Evolutionary conservation across 2,888 invertebrate genomes (phyloP).

Genomic region (Eristalinus aeneus): DNA sequence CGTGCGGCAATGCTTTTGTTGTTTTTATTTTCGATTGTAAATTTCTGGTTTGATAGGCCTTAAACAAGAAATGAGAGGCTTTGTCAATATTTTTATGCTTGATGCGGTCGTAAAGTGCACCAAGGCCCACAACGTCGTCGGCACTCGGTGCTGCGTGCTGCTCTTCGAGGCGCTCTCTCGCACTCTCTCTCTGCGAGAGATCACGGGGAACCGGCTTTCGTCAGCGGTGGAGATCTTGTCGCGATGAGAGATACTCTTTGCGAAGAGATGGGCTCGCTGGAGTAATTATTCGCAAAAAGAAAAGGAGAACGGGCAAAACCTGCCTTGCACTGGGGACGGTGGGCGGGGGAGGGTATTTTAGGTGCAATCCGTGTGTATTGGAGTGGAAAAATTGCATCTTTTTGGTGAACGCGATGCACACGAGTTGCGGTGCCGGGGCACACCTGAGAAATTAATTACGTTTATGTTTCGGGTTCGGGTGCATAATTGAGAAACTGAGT

Average conservation of each 20-base stretch:
- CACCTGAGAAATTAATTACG: conserved; percentile 50
- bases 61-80: conserved; percentile 64
- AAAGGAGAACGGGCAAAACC: conserved; percentile 3
- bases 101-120: conserved; percentile 63
- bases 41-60: conserved; percentile 67
- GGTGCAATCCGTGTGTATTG: conserved; percentile 50
- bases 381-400: conserved; percentile 39
- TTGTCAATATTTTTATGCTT: conserved; percentile 43
- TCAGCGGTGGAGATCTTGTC: not conserved
- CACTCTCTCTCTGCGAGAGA: not conserved
- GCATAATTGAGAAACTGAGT: conserved; percentile 34
- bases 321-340: conserved; percentile 10
- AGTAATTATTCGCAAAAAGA: conserved; percentile 27
- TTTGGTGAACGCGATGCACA: conserved; percentile 15
- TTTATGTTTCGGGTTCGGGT: conserved; percentile 14
- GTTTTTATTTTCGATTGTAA: conserved; percentile 47
- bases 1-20: conserved; percentile 17
- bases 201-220: conserved; percentile 53
- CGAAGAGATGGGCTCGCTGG: conserved; percentile 35
- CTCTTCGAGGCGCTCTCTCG: conserved; percentile 51
- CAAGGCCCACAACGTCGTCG: conserved; percentile 5
- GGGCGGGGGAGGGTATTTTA: not conserved
- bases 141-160: not conserved
- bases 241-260: conserved; percentile 50
- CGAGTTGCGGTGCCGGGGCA: conserved; percentile 20